phyloP scores from a whole-genome alignment of 1,140 invertebrate species.

The Caenorhabditis inopinata region DNA sequence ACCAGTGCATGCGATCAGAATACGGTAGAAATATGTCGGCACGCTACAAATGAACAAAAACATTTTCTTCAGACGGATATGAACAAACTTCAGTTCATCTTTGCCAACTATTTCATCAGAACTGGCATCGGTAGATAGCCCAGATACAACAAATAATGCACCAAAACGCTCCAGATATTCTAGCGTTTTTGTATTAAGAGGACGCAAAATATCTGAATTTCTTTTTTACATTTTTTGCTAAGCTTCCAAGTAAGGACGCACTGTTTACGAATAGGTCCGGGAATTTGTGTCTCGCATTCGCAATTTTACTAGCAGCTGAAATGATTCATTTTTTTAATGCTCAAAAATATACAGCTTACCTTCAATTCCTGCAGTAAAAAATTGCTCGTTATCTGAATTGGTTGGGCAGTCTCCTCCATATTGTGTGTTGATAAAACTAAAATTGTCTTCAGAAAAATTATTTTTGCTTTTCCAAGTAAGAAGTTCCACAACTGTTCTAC shows the following conservation, averaged over 20 bases:
- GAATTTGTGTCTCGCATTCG: background rate
- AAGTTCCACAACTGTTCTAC: too few species aligned
- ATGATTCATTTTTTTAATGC: background rate
- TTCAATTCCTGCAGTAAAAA: background rate
- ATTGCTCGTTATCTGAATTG: background rate
- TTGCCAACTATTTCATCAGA: background rate
- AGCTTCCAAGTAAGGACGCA: background rate
- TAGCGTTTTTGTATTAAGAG: background rate
- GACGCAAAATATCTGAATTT: background rate
- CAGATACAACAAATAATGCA: background rate
- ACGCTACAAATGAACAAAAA: background rate
- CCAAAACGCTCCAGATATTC: background rate
- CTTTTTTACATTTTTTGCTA: too few species aligned
- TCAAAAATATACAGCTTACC: background rate
- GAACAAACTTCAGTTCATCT: background rate
- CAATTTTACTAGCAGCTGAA: background rate
- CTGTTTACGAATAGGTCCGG: background rate
- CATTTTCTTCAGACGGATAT: too few species aligned
- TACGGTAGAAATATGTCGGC: constrained; percentile 10
- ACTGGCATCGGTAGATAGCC: background rate
- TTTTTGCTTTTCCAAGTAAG: too few species aligned
- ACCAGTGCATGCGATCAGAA: background rate
- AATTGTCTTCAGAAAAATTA: background rate
- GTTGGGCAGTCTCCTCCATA: background rate
- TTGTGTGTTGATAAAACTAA: background rate